These are phyloP conservation scores for Drosophila paracracens DNA, from an alignment of 2,888 invertebrate genomes.

Conservation along the genomic window DNA sequence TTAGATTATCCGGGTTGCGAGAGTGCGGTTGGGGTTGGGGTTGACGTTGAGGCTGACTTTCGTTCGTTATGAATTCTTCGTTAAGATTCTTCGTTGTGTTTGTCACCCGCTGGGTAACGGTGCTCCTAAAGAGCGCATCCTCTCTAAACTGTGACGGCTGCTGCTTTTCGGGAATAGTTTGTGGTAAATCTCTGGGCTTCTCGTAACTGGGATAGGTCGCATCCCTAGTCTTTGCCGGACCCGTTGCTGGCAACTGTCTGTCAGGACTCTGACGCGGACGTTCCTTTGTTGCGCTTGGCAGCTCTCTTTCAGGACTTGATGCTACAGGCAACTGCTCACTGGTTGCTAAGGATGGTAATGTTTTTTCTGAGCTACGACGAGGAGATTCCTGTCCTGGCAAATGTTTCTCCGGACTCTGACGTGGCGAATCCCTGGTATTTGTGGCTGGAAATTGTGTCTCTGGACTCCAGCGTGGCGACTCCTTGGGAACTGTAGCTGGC, in stretches of 20 bases:
- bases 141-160: slow-evolving; percentile 38
- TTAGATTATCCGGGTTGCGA: slow-evolving; percentile 5
- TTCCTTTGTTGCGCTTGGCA: slow-evolving; percentile 8
- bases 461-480: slow-evolving; percentile 23
- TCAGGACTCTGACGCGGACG: slow-evolving; percentile 37
- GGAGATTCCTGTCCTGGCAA: slow-evolving; percentile 3
- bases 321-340: slow-evolving; percentile 14
- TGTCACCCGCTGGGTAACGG: slow-evolving; percentile 43
- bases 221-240: neutral
- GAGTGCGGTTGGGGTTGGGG: slow-evolving; percentile 9
- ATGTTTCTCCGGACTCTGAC: slow-evolving; percentile 38
- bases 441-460: slow-evolving; percentile 27
- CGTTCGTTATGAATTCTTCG: slow-evolving; percentile 71
- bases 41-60: slow-evolving; percentile 44
- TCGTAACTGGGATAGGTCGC: neutral
- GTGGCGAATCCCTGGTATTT: slow-evolving; percentile 16
- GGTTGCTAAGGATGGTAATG: neutral
- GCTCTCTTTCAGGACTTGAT: slow-evolving; percentile 28
- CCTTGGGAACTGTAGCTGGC: slow-evolving; percentile 10
- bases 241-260: slow-evolving; percentile 21
- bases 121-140: slow-evolving; percentile 58
- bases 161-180: slow-evolving; percentile 9
- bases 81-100: slow-evolving; percentile 60
- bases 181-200: slow-evolving; percentile 8
- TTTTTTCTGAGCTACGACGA: slow-evolving; percentile 18